Percentiles rank a stretch among this genome's conserved stretches.
These are phyloP conservation scores for Blastobasis lacticolella DNA, from an alignment of 2,888 invertebrate genomes.

Conservation along the genomic window DNA sequence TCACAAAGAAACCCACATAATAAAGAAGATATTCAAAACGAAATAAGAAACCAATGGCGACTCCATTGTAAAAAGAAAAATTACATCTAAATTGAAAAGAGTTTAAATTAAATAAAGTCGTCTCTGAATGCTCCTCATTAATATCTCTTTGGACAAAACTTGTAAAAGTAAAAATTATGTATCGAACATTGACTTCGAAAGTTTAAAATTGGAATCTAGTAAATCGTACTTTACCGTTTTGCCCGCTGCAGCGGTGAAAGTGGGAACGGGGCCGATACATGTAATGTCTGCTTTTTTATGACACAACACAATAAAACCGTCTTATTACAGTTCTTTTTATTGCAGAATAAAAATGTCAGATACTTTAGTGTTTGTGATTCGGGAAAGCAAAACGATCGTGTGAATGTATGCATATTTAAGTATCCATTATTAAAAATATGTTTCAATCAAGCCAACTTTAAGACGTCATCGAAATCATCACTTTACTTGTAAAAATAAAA, in stretches of 20 bases:
- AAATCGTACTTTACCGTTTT: conserved; percentile 11
- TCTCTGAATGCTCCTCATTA: conserved; percentile 2
- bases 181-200: conserved; percentile 5
- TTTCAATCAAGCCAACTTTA: too few relatives aligned
- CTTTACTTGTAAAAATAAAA: too few relatives aligned
- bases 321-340: too few relatives aligned
- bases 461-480: too few relatives aligned
- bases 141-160: conserved; percentile 2
- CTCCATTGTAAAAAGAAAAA: background rate
- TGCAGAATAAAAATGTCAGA: too few relatives aligned
- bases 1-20: background rate
- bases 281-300: background rate
- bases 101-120: background rate
- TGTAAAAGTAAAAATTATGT: conserved; percentile 1
- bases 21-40: too few relatives aligned
- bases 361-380: too few relatives aligned
- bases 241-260: conserved; percentile 10
- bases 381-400: too few relatives aligned
- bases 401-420: too few relatives aligned
- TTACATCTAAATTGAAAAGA: background rate
- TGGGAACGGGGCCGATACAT: conserved; percentile 1
- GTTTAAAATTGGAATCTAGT: conserved; percentile 12
- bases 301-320: too few relatives aligned
- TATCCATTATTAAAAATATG: too few relatives aligned
- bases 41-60: too few relatives aligned